A percentile compares a stretch with the other conserved stretches of the same genome.
Evolutionary conservation across 1,140 invertebrate species (phyloP).

Genomic region (Diachasmimorpha longicaudata): DNA sequence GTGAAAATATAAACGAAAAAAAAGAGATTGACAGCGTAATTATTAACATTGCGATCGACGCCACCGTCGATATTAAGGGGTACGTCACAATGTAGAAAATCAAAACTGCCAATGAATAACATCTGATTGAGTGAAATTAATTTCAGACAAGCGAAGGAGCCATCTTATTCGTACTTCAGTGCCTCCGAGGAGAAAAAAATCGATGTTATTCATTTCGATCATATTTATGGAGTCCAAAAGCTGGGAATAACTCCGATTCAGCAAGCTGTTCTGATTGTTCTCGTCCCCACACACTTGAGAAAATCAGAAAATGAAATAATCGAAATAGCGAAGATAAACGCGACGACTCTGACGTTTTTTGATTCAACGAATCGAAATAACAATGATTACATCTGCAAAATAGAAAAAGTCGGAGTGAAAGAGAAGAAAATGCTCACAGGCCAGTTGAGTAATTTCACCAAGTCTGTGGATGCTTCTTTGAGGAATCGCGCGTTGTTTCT

Average conservation of each 20-base stretch:
- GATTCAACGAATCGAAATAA: not conserved
- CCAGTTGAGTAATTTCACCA: not conserved
- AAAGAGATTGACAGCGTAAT: constrained; percentile 39
- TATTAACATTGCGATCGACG: constrained; percentile 46
- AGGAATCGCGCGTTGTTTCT: not conserved
- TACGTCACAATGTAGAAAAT: constrained; percentile 31
- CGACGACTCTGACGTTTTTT: constrained; percentile 21
- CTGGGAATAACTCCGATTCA: constrained; percentile 54
- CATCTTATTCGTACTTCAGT: constrained; percentile 34
- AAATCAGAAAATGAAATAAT: constrained; percentile 17
- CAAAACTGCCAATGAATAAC: not conserved
- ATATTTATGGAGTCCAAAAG: constrained; percentile 55
- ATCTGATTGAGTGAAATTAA: not conserved
- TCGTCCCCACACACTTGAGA: constrained; percentile 43
- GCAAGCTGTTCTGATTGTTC: constrained; percentile 40
- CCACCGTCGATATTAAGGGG: constrained; percentile 52
- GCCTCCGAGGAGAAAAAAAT: constrained; percentile 23
- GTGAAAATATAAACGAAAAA: constrained; percentile 44
- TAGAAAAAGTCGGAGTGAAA: not conserved
- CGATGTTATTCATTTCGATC: constrained; percentile 36
- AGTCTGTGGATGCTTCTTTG: not conserved
- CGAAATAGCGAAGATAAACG: constrained; percentile 43
- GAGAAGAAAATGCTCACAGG: not conserved
- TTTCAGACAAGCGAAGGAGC: constrained; percentile 40
- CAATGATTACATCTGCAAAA: not conserved